Conservation (phyloP, 1,140 invertebrate genomes). For the Thaumatotibia leucotreta region DNA sequence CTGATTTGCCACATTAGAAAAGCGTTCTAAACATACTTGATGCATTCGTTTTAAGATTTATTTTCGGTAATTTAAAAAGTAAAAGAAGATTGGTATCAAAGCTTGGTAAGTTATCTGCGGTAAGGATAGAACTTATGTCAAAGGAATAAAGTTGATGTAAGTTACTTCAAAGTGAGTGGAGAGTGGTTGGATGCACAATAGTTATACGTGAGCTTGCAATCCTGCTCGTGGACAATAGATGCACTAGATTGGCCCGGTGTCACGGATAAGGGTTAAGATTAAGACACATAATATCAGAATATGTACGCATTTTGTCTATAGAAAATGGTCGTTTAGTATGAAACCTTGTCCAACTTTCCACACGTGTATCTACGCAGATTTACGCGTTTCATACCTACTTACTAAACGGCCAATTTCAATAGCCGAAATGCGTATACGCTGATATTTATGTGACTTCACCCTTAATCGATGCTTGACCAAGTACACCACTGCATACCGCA, state of each 20-base stretch:
- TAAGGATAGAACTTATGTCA: not conserved
- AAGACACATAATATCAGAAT: too few species aligned
- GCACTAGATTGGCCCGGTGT: not conserved
- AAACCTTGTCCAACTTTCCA: too few species aligned
- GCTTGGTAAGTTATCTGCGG: not conserved
- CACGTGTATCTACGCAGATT: too few species aligned
- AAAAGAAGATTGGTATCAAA: not conserved
- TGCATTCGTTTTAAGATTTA: not conserved
- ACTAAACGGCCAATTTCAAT: too few species aligned
- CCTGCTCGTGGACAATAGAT: conserved; percentile 10
- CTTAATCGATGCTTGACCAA: too few species aligned
- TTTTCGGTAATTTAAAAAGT: not conserved
- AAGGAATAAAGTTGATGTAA: conserved; percentile 15
- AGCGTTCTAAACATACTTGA: not conserved
- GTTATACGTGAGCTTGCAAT: conserved; percentile 8
- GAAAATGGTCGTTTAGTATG: too few species aligned
- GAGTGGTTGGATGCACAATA: not conserved
- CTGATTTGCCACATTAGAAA: not conserved
- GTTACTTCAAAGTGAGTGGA: not conserved
- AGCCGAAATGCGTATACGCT: too few species aligned
- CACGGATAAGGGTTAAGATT: not conserved
- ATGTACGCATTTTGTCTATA: too few species aligned
- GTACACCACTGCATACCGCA: too few species aligned
- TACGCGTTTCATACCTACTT: too few species aligned
- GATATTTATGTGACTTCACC: too few species aligned